These are phyloP conservation scores for Tipula helvola DNA, from an alignment of 2,888 invertebrate species.

Conservation along the genomic window DNA sequence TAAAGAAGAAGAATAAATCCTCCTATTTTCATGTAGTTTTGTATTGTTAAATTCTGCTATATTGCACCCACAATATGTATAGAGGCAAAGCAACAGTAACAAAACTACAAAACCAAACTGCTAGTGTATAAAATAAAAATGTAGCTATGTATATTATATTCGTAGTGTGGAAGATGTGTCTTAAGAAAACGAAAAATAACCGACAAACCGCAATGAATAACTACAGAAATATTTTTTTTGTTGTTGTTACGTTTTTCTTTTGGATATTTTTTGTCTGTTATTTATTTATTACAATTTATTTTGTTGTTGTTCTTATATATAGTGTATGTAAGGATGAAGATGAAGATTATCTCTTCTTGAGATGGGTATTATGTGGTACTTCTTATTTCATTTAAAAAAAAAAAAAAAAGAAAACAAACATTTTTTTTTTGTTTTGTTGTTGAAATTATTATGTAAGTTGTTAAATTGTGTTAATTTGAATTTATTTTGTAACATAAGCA, in stretches of 20 bases:
- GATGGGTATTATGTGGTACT: background rate
- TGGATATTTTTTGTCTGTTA: background rate
- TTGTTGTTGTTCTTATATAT: background rate
- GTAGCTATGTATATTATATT: background rate
- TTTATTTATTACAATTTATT: background rate
- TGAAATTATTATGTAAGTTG: background rate
- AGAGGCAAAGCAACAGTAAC: background rate
- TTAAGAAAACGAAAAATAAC: background rate
- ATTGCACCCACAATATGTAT: background rate
- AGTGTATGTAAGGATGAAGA: background rate
- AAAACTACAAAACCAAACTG: background rate
- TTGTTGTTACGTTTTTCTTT: background rate
- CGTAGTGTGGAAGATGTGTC: background rate
- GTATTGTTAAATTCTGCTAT: background rate
- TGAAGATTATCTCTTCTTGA: background rate
- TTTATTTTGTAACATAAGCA: background rate
- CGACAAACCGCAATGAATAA: background rate
- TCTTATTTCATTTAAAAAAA: background rate
- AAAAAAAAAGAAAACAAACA: background rate
- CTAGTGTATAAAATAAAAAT: background rate
- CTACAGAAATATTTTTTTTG: background rate
- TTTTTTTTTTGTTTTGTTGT: background rate
- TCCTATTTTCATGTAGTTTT: background rate
- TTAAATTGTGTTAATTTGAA: background rate
- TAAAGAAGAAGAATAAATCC: background rate